Percentiles rank a stretch among this genome's conserved stretches.
phyloP scores from a whole-genome alignment of 2,888 invertebrate species.

The Drosophila nr. perissopoda region DNA sequence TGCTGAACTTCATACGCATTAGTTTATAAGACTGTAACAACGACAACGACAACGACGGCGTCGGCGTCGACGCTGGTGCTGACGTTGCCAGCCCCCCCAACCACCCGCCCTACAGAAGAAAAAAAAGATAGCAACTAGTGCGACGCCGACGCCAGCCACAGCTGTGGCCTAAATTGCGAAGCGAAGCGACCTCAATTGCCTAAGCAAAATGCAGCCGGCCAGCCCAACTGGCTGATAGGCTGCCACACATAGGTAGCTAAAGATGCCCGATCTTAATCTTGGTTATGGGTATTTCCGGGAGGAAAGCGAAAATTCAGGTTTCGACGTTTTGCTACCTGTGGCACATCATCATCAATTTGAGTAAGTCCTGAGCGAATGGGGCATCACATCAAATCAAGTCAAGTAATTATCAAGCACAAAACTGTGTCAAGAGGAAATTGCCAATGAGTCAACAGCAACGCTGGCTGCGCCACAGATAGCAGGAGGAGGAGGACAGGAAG shows the following conservation, averaged over 20 bases:
- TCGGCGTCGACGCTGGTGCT: conserved; percentile 12
- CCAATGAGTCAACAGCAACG: conserved; percentile 52
- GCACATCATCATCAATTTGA: conserved; percentile 4
- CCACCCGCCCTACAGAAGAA: not conserved
- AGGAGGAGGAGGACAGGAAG: not conserved
- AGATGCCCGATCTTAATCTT: not conserved
- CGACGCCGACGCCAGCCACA: conserved; percentile 13
- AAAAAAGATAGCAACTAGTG: conserved; percentile 28
- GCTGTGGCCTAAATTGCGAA: conserved; percentile 43
- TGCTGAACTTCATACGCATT: conserved; percentile 78
- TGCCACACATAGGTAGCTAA: not conserved
- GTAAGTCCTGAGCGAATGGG: conserved; percentile 27
- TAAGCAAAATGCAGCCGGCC: not conserved
- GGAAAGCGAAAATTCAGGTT: not conserved
- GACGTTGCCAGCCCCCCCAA: not conserved
- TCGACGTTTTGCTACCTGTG: conserved; percentile 9
- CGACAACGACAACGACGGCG: conserved; percentile 18
- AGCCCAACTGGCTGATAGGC: not conserved
- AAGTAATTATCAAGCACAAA: conserved; percentile 32
- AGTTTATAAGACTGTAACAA: conserved; percentile 72
- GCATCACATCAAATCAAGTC: not conserved
- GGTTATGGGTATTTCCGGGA: conserved; percentile 7
- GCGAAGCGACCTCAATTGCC: conserved; percentile 44
- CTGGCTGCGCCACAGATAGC: not conserved
- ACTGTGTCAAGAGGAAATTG: conserved; percentile 73